These are phyloP conservation scores for Catocala fraxini DNA, from an alignment of 2,888 invertebrate genomes.

Conservation along the genomic window DNA sequence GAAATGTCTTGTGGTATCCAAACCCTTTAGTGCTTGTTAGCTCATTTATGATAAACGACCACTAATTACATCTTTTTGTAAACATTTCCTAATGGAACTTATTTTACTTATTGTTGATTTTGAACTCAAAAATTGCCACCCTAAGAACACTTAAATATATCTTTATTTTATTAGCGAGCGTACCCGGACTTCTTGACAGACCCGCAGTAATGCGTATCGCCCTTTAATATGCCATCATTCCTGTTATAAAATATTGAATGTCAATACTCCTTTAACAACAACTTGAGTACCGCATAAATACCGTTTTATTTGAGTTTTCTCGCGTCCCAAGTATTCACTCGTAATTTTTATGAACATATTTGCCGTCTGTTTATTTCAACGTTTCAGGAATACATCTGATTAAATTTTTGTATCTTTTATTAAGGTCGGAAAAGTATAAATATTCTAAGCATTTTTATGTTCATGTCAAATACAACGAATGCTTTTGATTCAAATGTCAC, in stretches of 20 bases:
- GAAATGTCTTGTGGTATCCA: too few relatives aligned
- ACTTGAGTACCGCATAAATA: background rate
- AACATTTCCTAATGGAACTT: too few relatives aligned
- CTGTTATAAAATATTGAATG: conserved; percentile 5
- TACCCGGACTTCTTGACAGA: too few relatives aligned
- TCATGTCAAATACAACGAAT: conserved; percentile 42
- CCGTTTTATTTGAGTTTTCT: conserved; percentile 9
- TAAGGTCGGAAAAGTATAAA: background rate
- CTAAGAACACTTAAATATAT: too few relatives aligned
- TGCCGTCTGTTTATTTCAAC: conserved; percentile 5
- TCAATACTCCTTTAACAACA: conserved; percentile 1
- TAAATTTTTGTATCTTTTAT: conserved; percentile 1
- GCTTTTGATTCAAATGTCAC: conserved; percentile 10
- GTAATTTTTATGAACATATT: conserved; percentile 15
- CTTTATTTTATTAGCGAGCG: too few relatives aligned
- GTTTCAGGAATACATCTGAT: conserved; percentile 7
- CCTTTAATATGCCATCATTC: background rate
- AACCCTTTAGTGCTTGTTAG: too few relatives aligned
- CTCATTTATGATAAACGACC: too few relatives aligned
- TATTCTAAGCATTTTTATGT: conserved; percentile 14
- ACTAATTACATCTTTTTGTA: too few relatives aligned
- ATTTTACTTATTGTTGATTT: too few relatives aligned
- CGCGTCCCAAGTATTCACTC: conserved; percentile 5
- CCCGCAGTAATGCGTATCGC: too few relatives aligned
- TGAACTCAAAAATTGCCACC: too few relatives aligned